Base-by-base conservation (phyloP, 1,140 invertebrate species). In the Drosophila tsacasi region DNA sequence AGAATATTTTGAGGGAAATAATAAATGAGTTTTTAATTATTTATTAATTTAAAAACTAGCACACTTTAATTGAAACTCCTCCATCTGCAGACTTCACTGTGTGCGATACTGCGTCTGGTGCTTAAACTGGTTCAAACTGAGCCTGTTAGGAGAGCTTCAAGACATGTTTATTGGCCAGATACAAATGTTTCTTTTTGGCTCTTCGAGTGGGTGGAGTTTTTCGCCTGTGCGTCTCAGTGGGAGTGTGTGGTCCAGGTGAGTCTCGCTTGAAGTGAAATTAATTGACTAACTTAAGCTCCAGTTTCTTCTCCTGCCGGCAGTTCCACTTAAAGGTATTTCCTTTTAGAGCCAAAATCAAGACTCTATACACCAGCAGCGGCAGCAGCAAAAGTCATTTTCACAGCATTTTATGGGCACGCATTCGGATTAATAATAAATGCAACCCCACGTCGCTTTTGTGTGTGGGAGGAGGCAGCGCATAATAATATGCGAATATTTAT, bases 401-500 rank as follows among this genome's bases (percentile, higher is more conserved):
- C 59, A 39, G 55, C 54, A 35, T 89, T 87, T 89, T 73, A 81
- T 89, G 74, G 65, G 42, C 32, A 44, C 47, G 55, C 65, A 81
- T 83, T 83, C 75, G 76, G 65, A 85, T 89, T 68, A 89, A 90
- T 84, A 84, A 79, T 84, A 81, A 90, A 90, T 84, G 78, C 63
- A 50, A 63, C 37, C 60, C 49, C 57, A 13, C 12, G 46, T n/a
- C 27, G 39, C 21, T 55, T 47, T 49, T 63, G 47, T 37, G 37
- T 32, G 67, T 30, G 64, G 57, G 32, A 9, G 25, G 35, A 21
- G 35, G 25, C 19, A 23, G 37, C 67, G 27, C 47, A 68, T 68
- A 68, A 71, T 68, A 71, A 71, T 68, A 71, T 68, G 46, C 73
- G 76, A 69, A 66, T 82, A 85, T 81, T 78, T 69, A 85, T 84